Base-by-base conservation (phyloP, 2,888 invertebrate species). In the Meliscaeva auricollis region DNA sequence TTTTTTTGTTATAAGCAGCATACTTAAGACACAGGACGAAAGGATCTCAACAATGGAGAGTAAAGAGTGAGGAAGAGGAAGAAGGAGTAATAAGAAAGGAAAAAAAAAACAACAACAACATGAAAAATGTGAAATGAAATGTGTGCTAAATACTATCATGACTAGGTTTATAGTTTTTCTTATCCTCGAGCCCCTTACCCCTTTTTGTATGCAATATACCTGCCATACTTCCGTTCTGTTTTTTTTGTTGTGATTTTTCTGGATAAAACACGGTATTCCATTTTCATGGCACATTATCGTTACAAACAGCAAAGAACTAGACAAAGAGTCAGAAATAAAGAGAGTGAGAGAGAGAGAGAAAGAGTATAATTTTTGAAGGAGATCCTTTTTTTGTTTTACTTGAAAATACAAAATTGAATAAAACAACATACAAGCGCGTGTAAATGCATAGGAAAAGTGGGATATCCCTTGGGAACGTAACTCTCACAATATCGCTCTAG, bases 131-230 rank as follows among this genome's bases (percentile, higher is more conserved):
- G 54, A 76, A 80, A 80, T 56, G 41, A 84, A 84, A 80, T 84
- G 84, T 84, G 80, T 84, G 84, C 70, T 84, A 84, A 84, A 80
- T 80, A 72, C 79, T 79, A 84, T 80, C 84, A 79, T 74, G 76
- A 72, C 69, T 75, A 44, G 73, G 73, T 56, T 60, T 60, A 60
- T 50, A 26, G 60, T 73, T 26, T 26, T 13, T 64, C 17, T 32
- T 26, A 15, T 48, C 22, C 48, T 13, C 22, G 1, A 22, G 46
- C 11, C 41, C 44, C 13, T n/a, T 0, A 3, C 48, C 35, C 20
- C 35, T 11, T 15, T 17, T 20, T 22, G 17, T 48, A 8, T 20
- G 17, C 58, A 38, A 20, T 35, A 38, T 58, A 58, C 58, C 58
- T 58, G 58, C 20, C 58, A 15, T 17, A 32, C 38, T 5, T 38